Base-by-base conservation (phyloP, 2,888 invertebrate genomes). In the Perdita meconis region DNA sequence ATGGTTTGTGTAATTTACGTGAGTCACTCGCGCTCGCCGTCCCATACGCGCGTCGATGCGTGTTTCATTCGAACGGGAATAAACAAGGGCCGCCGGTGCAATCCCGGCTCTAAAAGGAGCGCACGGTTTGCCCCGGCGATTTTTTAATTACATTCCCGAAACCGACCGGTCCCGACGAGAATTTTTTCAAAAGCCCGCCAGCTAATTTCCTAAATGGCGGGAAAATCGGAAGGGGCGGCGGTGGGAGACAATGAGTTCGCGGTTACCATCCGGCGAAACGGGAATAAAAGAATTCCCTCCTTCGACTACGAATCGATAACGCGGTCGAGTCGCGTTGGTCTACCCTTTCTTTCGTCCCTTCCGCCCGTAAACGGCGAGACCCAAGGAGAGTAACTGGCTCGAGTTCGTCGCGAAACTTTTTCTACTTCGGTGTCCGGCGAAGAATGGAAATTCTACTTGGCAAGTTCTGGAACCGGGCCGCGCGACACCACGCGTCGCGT, bases 301-400 rank as follows among this genome's bases (percentile, higher is more conserved):
- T 67, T 26, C 57, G 53, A 22, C n/a, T 19, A 59, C 42, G 73
- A 80, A 85, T 85, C 84, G 86, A 84, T 85, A 85, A 70, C 65
- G 63, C 70, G 71, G 68, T 72, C 78, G 57, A 55, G 57, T 81
- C 69, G 67, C 73, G 77, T 51, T 44, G 57, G 68, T 63, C 64
- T 66, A 78, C 69, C 74, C 67, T 65, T 67, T 76, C 73, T 69
- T 64, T 42, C 66, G 55, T 16, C 19, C 42, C 47, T 34, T 30
- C 44, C 50, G 16, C 22, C 26, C 59, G 57, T 60, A 56, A 72
- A 61, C 55, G 38, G 47, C 22, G 26, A 19, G 4, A 40, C 22
- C 8, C 53, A 40, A 74, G 75, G 68, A 67, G 75, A 65, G 74
- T 75, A 74, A 59, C 12, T 3, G 16, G 22, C 3, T 65, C 10